Base-by-base conservation (phyloP, 1,140 invertebrate genomes). In the Drosophila ercepeae region DNA sequence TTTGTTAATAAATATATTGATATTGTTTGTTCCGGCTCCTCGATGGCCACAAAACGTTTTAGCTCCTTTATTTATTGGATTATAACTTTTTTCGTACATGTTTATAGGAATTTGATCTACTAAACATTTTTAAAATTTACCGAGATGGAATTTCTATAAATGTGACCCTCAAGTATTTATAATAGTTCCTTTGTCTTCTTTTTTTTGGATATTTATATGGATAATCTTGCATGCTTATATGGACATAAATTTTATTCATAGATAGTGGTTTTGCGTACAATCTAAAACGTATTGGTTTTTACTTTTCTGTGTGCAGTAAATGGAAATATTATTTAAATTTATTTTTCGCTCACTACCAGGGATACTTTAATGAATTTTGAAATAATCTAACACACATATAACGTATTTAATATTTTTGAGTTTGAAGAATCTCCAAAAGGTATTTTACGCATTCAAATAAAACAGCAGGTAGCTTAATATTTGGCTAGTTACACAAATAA, bases 131-230 rank as follows among this genome's bases (percentile, higher is more conserved):
- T 55, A 68, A 69, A 68, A 68, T 55, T 72, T 71, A 61, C 23
- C 69, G 55, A 72, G 69, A 72, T 72, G 69, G 69, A 72, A 72
- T 72, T 53, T 71, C 27, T 72, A 72, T 72, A 72, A 72, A 72
- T 72, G 69, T 72, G 69, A 72, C 69, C 69, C 69, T 72, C 69
- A 72, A 72, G 34, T 72, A 61, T 72, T 72, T 60, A 61, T 71
- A 51, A 21, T 46, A 51, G 41, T 70, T 68, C 44, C 52, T 32
- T 61, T 60, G n/a, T n/a, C n/a, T 27, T 9, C 7, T 48, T 49
- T 16, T 44, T 39, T 45, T 23, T 29, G 61, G 16, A 52, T 72
- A 53, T 60, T 52, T 53, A 72, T 72, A 53, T 42, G 65, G 50
- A 25, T 67, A 67, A 44, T 65, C 4, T n/a, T 32, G 42, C 39